A percentile compares a stretch with the other conserved stretches of the same genome.
phyloP scores from a whole-genome alignment of 1,140 invertebrate genomes.

The Magallana ariakensis region DNA sequence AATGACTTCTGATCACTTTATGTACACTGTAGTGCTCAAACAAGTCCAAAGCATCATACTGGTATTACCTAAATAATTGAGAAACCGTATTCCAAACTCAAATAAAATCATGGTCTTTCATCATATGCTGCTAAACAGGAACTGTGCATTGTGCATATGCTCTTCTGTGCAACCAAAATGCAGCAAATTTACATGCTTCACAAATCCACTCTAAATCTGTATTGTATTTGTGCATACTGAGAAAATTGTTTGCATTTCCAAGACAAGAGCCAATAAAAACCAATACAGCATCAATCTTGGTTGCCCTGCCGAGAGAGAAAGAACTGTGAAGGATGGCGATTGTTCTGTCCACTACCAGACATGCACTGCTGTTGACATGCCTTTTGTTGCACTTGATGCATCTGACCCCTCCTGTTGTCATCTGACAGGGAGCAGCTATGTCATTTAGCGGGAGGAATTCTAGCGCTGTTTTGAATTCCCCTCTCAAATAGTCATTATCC shows the following conservation, averaged over 20 bases:
- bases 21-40: too few species aligned
- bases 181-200: slow-evolving; percentile 6
- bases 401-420: slow-evolving; percentile 25
- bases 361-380: slow-evolving; percentile 21
- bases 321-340: not conserved
- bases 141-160: not conserved
- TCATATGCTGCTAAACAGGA: not conserved
- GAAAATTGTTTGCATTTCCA: slow-evolving; percentile 29
- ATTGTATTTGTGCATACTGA: not conserved
- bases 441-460: slow-evolving; percentile 23
- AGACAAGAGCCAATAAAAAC: slow-evolving; percentile 10
- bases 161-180: not conserved
- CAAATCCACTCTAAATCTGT: not conserved
- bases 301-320: not conserved
- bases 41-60: too few species aligned
- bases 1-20: too few species aligned
- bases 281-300: slow-evolving; percentile 28
- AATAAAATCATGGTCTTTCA: too few species aligned
- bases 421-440: not conserved
- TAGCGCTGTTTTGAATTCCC: not conserved
- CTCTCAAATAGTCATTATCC: not conserved
- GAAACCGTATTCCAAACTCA: too few species aligned
- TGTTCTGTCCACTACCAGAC: not conserved
- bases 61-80: too few species aligned
- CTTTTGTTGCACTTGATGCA: not conserved